Base-by-base conservation (phyloP, 1,140 invertebrate species). In the Drosophila murphyi region DNA sequence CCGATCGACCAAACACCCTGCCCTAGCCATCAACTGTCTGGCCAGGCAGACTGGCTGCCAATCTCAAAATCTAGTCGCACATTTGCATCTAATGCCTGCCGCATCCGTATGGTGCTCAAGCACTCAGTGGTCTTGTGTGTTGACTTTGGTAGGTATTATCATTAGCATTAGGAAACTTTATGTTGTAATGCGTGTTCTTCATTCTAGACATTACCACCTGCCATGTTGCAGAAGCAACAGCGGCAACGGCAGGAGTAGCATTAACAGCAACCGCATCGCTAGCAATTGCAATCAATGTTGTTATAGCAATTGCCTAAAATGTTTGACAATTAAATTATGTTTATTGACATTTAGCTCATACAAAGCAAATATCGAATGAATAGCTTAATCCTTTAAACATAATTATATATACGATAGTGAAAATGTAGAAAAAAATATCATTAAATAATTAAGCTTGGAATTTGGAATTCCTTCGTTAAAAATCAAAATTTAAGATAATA, bases 91-190 rank as follows among this genome's bases (percentile, higher is more conserved):
- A 76, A 73, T 65, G 47, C 55, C 62, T 62, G 47, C 55, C 62
- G 67, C 80, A 77, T 77, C 59, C 61, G 78, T 41, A 59, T 63
- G 62, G 31, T 51, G 57, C 57, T 61, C 55, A 37, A 63, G 41
- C 12, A 37, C 34, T 43, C 39, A 20, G 20, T 56, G 41, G 4
- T 12, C 5, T 35, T 73, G 60, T 74, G 76, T 87, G 83, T 87
- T 88, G 82, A 87, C 82, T 86, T 87, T 86, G 72, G 63, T 71
- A 80, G 82, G 83, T 80, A 87, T 83, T 88, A 87, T 87, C 83
- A 87, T 87, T 87, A 88, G 80, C 82, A 88, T 88, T 83, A 78
- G 72, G 69, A 59, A 80, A 77, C 80, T 81, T 80, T 74, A 82
- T 72, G 83, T 65, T 76, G 80, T 77, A 77, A 87, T 83, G 72